Evolutionary conservation across 2,888 invertebrate genomes (phyloP), one percentile per base, ranked within the genome.

Genomic region (Cacoxenus indagator): DNA sequence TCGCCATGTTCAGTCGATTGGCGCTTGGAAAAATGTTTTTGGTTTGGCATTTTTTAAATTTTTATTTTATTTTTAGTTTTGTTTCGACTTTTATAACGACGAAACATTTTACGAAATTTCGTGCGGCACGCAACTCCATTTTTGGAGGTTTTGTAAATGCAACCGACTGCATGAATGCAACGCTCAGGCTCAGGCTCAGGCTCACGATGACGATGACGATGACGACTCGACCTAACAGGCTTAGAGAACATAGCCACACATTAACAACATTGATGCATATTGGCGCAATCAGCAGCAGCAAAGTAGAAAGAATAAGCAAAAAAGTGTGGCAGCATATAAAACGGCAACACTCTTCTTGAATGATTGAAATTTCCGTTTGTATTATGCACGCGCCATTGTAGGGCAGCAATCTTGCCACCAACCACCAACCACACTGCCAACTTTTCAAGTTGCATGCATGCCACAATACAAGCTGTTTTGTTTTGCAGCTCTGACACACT

Each of bases 301-400:
- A 51, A 51, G 22, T 19, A n/a, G 19, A 17, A 22, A 51, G 51
- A 22, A 1, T 8, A 37, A 37, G 37, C 2, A 8, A 37, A 31
- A 37, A 37, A 8, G 37, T 2, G 4, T 24, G 54, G 54, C 14
- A 54, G 14, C 54, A 11, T 54, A 24, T 54, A 54, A 54, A 54
- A 11, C 54, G 54, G 54, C 54, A 54, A 54, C 54, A 54, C 24
- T 54, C 24, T 54, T 24, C 24, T 54, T 54, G 54, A 54, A 68
- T 73, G 73, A 73, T 73, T 71, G 69, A 73, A 73, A 71, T 69
- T 73, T 73, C 71, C 73, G 73, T 62, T 48, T 29, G 19, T 24
- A 43, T 43, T 62, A 65, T 64, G 62, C 62, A 54, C 54, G 54
- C 26, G 51, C 19, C 51, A 51, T 6, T 14, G 14, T 37, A 14